Conservation (phyloP, 2,113 vertebrate genomes). For the Sturnira hondurensis region DNA sequence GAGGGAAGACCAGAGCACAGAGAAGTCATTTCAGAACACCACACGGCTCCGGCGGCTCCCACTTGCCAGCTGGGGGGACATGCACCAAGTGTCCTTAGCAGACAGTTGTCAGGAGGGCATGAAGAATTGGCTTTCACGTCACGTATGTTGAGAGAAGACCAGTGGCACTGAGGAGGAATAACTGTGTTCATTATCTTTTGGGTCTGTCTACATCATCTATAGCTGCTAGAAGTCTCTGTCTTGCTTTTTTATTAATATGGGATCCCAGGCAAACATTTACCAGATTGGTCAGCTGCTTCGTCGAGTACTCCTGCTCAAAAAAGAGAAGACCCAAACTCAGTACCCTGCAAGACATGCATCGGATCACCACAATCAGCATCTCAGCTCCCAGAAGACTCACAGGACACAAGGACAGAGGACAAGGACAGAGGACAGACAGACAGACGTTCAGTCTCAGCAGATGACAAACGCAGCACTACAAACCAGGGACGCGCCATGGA, state of each 20-base stretch:
- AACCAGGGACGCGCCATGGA: neutral
- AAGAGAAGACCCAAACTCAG: conserved; percentile 60
- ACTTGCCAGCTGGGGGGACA: conserved; percentile 65
- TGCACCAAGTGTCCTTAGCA: conserved; percentile 59
- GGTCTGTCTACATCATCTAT: conserved; percentile 97
- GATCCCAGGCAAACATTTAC: conserved; percentile 98
- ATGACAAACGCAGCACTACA: neutral
- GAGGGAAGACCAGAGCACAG: conserved; percentile 44
- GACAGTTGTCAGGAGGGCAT: conserved; percentile 43
- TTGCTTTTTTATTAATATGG: conserved; percentile 98
- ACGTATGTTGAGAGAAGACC: neutral
- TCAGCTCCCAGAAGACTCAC: too few relatives aligned
- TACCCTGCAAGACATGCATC: neutral
- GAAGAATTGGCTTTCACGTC: conserved; percentile 45
- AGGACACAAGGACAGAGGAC: too few relatives aligned
- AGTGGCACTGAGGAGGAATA: neutral
- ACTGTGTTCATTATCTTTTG: conserved; percentile 88
- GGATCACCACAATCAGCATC: neutral
- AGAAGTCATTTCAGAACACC: conserved; percentile 59
- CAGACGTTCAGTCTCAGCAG: neutral
- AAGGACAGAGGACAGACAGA: too few relatives aligned
- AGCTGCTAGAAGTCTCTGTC: conserved; percentile 94
- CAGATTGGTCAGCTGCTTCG: conserved; percentile 96
- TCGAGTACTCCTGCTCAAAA: conserved; percentile 93
- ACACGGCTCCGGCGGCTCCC: conserved; percentile 46